Evolutionary conservation across 1,140 invertebrate species (phyloP), one percentile per base, ranked within the genome.

Genomic region (Penaeus japonicus): DNA sequence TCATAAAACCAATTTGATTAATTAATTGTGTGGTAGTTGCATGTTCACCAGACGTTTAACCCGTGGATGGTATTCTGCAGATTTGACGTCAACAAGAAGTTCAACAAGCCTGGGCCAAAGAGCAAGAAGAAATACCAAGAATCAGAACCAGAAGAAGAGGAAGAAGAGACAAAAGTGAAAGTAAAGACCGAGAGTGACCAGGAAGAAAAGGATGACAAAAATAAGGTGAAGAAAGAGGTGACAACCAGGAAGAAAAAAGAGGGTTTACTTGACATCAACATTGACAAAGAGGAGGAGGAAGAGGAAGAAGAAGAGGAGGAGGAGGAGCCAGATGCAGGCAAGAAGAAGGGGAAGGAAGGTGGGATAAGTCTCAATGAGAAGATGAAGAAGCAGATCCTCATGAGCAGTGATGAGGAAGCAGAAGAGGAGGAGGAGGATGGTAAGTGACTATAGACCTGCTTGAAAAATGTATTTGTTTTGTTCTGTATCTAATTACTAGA

Each of bases 181-280:
- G 59, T 22, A 20, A 87, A 24, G 83, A 24, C 32, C 2, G 65
- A 84, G 12, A 75, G 89, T 0, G 77, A 86, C 18, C 82, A 62
- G 30, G 82, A 83, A 54, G 85, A 87, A 57, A 82, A 89, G 24
- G 75, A 89, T 24, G 83, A 90, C n/a, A 89, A 83, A 47, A 89
- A 75, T 12, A 73, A 91, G 12, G 84, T 91, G 35, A 91, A 92
- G 22, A 90, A 89, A 15, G 84, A 90, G 54, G 59, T 17, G 22
- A 59, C 47, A 65, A 88, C 47, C 12, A 87, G 70, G 54, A 86
- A 90, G 80, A 86, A 86, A 57, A 90, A 90, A 79, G 84, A 86
- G 83, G 75, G 81, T 4, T 59, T 90, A 53, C 62, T 90, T 27
- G 90, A 90, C 70, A 90, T 90, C 24, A 78, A 35, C 24, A 83